Percentiles rank a stretch among this genome's conserved stretches.
Conservation (phyloP, 2,113 vertebrate species). For the Ranitomeya imitator region DNA sequence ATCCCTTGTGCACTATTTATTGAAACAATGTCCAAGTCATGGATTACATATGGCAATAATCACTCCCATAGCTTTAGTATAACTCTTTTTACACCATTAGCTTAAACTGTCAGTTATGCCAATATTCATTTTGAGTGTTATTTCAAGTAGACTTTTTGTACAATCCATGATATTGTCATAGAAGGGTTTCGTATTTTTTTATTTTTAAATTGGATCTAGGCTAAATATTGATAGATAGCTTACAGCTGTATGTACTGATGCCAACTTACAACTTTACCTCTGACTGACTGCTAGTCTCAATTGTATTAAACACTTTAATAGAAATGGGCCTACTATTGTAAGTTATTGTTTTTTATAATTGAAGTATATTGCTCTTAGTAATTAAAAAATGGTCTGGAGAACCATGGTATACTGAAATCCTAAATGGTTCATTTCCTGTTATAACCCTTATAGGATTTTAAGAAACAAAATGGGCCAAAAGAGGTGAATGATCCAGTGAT, state of each 20-base stretch:
- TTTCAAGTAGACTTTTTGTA: not conserved
- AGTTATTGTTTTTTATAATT: not conserved
- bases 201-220: not conserved
- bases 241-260: not conserved
- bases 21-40: not conserved
- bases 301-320: not conserved
- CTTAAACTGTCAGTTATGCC: no score
- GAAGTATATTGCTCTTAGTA: not conserved
- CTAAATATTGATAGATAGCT: not conserved
- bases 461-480: no score
- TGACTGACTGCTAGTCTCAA: not conserved
- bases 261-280: not conserved
- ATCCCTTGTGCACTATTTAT: not conserved
- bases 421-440: no score
- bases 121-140: not conserved
- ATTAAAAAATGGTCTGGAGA: no score
- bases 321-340: not conserved
- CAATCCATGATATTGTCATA: not conserved
- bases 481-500: no score
- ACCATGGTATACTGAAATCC: no score
- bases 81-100: conserved; percentile 2
- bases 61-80: not conserved
- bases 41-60: not conserved
- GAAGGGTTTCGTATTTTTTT: not conserved
- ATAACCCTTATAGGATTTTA: no score